Evolutionary conservation across 2,888 invertebrate species (phyloP).

Genomic region (Laothoe populi): DNA sequence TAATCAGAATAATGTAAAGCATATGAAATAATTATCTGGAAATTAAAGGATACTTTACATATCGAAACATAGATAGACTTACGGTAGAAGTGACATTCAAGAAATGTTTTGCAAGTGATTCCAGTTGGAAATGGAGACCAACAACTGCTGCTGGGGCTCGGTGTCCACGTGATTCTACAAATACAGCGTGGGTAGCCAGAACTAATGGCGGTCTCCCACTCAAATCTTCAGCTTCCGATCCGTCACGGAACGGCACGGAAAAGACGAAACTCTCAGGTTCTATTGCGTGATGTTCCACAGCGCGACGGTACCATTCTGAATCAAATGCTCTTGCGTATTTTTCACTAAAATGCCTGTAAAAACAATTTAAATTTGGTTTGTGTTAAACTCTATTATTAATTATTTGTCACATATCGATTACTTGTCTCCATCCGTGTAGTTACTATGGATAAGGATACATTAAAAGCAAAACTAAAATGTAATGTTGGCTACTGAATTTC

Average conservation of each 20-base stretch:
- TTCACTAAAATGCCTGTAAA: slow-evolving; percentile 91
- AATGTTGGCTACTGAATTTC: background rate
- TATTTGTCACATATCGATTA: too few species aligned
- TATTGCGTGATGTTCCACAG: slow-evolving; percentile 94
- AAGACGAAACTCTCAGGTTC: slow-evolving; percentile 96
- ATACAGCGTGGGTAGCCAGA: slow-evolving; percentile 96
- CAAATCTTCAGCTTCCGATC: slow-evolving; percentile 85
- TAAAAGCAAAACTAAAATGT: background rate
- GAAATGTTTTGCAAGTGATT: slow-evolving; percentile 92
- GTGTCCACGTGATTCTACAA: slow-evolving; percentile 92
- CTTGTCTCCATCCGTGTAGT: background rate
- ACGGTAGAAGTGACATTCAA: slow-evolving; percentile 95
- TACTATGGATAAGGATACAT: background rate
- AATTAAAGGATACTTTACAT: too few species aligned
- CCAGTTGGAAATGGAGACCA: slow-evolving; percentile 94
- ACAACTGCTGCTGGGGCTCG: slow-evolving; percentile 96
- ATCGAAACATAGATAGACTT: slow-evolving; percentile 53
- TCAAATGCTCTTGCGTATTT: slow-evolving; percentile 92
- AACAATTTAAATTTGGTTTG: background rate
- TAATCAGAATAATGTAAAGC: background rate
- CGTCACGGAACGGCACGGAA: slow-evolving; percentile 92
- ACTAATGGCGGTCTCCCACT: slow-evolving; percentile 86
- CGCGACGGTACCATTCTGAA: slow-evolving; percentile 95
- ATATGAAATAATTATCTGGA: background rate
- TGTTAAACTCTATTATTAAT: too few species aligned